Conservation (phyloP, 2,113 vertebrate genomes). For the Triplophysa siluroides region DNA sequence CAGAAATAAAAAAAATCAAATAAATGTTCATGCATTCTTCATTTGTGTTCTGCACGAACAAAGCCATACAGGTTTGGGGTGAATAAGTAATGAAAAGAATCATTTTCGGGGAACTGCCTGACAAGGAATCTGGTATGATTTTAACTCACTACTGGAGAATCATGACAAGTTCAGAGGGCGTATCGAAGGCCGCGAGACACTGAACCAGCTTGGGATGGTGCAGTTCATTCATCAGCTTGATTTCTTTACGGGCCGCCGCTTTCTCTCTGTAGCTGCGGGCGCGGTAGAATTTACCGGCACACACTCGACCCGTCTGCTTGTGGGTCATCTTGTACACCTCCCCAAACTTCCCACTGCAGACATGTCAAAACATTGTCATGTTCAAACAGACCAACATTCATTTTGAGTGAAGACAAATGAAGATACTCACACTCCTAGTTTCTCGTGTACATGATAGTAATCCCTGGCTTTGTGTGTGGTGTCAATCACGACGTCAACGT, state of each 20-base stretch:
- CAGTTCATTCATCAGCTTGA: constrained; percentile 83
- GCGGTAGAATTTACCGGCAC: constrained; percentile 83
- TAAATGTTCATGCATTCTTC: too few species aligned
- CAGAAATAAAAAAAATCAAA: too few species aligned
- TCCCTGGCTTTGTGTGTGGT: constrained; percentile 72
- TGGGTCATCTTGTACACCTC: constrained; percentile 79
- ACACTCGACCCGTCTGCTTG: constrained; percentile 72
- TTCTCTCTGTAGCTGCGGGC: constrained; percentile 69
- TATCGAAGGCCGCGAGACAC: constrained; percentile 80
- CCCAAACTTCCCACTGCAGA: constrained; percentile 81
- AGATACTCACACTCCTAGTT: constrained; percentile 81
- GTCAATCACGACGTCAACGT: constrained; percentile 66
- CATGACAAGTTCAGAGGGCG: constrained; percentile 73
- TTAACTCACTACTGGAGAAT: constrained; percentile 87
- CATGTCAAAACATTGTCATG: background rate
- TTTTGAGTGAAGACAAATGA: background rate
- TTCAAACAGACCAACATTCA: too few species aligned
- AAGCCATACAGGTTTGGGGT: too few species aligned
- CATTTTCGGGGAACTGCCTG: too few species aligned
- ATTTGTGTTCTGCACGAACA: too few species aligned
- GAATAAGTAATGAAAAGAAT: too few species aligned
- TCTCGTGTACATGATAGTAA: constrained; percentile 77
- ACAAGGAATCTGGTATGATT: too few species aligned
- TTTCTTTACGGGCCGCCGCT: constrained; percentile 71
- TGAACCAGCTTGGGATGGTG: constrained; percentile 82